These are phyloP conservation scores for Physocephala rufipes DNA, from an alignment of 2,888 invertebrate species.

Conservation along the genomic window DNA sequence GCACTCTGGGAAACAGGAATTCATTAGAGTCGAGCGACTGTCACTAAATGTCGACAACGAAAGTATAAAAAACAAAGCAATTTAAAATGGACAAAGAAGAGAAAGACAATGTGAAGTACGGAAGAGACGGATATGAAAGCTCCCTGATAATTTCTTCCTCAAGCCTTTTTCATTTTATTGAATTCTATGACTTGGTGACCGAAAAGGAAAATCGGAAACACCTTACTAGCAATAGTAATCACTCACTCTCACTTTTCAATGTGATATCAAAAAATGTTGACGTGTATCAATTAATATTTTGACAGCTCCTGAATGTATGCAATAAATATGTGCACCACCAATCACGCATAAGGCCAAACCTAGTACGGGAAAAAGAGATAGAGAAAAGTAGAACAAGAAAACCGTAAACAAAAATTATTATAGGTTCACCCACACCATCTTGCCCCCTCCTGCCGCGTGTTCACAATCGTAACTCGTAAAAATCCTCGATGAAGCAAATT, in stretches of 20 bases:
- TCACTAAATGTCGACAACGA: slow-evolving; percentile 18
- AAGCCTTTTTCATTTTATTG: neutral
- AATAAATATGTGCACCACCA: neutral
- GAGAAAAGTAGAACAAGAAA: too few relatives aligned
- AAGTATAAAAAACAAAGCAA: neutral
- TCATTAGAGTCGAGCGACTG: slow-evolving; percentile 17
- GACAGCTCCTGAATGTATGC: neutral
- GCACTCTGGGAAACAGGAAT: slow-evolving; percentile 16
- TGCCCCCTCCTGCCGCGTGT: too few relatives aligned
- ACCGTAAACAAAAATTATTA: too few relatives aligned
- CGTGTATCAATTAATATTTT: slow-evolving; percentile 1
- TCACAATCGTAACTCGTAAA: too few relatives aligned
- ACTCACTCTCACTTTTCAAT: neutral
- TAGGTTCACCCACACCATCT: too few relatives aligned
- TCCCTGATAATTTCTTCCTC: neutral
- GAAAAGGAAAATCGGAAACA: neutral
- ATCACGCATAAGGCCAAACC: too few relatives aligned
- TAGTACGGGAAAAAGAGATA: too few relatives aligned
- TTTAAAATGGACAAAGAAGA: neutral
- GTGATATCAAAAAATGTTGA: too few relatives aligned
- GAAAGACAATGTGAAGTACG: neutral
- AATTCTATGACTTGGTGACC: slow-evolving; percentile 2
- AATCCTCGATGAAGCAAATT: too few relatives aligned
- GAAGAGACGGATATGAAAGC: neutral
- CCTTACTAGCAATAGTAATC: neutral